phyloP scores from a whole-genome alignment of 2,888 invertebrate genomes.

The Aplocera efformata region DNA sequence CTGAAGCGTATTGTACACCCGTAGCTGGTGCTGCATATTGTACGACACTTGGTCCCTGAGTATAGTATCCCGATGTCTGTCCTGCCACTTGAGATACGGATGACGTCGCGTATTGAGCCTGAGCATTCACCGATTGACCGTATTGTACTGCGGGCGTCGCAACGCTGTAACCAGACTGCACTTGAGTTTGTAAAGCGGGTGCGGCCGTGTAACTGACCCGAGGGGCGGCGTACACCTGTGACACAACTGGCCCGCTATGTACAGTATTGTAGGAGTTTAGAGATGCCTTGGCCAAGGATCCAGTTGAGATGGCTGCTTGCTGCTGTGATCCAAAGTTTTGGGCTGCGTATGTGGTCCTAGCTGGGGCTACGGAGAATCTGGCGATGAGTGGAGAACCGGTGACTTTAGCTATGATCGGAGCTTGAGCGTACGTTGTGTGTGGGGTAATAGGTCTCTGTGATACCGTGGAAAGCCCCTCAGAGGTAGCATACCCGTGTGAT shows the following conservation, averaged over 20 bases:
- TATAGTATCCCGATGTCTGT: constrained; percentile 37
- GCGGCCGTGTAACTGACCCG: constrained; percentile 57
- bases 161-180: constrained; percentile 32
- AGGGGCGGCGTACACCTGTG: constrained; percentile 67
- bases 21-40: constrained; percentile 35
- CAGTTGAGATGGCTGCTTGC: constrained; percentile 45
- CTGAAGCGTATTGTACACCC: constrained; percentile 22
- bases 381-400: constrained; percentile 71
- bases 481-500: constrained; percentile 77
- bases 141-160: constrained; percentile 45
- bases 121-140: constrained; percentile 34
- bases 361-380: constrained; percentile 54
- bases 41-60: constrained; percentile 25
- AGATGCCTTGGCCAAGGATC: constrained; percentile 66
- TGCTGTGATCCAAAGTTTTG: constrained; percentile 60
- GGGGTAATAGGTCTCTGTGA: constrained; percentile 60
- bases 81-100: constrained; percentile 30
- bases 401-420: constrained; percentile 75
- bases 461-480: constrained; percentile 70
- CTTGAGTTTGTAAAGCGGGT: constrained; percentile 49
- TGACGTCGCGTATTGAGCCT: constrained; percentile 35
- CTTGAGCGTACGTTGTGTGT: constrained; percentile 68
- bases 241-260: constrained; percentile 64
- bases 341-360: constrained; percentile 51
- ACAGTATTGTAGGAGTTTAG: constrained; percentile 55